Percentiles rank a stretch among this genome's conserved stretches.
Conservation (phyloP, 2,888 invertebrate species). For the Bibio marci region DNA sequence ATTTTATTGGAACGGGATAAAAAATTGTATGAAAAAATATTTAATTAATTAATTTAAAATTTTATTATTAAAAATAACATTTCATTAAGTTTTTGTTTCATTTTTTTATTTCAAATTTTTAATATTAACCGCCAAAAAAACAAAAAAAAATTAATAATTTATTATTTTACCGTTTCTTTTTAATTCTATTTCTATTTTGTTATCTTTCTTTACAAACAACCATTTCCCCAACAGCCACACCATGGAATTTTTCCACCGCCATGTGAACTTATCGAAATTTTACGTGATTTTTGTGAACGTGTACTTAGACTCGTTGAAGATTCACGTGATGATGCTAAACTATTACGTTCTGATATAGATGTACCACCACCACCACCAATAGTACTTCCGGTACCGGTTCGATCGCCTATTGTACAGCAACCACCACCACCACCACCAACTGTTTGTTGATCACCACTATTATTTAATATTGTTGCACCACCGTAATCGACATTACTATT, state of each 20-base stretch:
- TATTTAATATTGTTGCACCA: conserved; percentile 1
- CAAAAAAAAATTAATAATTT: no score
- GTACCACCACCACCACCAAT: neutral
- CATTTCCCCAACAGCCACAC: conserved; percentile 31
- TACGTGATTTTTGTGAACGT: conserved; percentile 24
- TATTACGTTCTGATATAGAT: conserved; percentile 16
- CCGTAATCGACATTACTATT: neutral
- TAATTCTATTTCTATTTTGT: no score
- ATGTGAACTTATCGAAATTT: conserved; percentile 27
- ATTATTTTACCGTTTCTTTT: no score
- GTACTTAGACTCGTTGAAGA: conserved; percentile 27
- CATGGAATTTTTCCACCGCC: conserved; percentile 25
- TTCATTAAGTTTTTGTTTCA: no score
- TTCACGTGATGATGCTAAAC: conserved; percentile 27
- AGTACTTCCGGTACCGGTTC: neutral
- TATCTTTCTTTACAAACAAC: conserved; percentile 21
- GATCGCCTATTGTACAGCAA: neutral
- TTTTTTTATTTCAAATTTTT: no score
- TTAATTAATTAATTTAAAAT: no score
- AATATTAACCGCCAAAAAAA: no score
- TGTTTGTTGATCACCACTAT: neutral
- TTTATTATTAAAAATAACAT: no score
- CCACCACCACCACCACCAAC: neutral
- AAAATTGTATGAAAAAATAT: no score
- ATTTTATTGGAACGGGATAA: no score